Conservation (phyloP, 1,140 invertebrate species). For the Ylistrum balloti region DNA sequence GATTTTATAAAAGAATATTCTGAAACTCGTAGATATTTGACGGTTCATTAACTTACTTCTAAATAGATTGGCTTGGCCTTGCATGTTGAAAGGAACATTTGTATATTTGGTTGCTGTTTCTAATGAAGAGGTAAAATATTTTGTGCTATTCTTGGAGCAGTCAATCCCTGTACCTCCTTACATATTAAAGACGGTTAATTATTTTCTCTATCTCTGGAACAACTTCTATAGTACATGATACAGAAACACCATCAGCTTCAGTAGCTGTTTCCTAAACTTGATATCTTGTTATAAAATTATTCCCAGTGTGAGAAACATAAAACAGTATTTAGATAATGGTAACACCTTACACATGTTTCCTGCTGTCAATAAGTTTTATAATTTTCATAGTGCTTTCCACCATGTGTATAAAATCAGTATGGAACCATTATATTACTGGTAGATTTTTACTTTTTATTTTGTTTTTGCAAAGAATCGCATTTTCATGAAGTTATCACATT, state of each 20-base stretch:
- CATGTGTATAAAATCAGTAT: not conserved
- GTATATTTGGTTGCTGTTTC: too few relatives aligned
- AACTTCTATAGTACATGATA: not conserved
- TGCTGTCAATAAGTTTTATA: not conserved
- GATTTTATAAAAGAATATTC: too few relatives aligned
- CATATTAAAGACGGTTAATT: not conserved
- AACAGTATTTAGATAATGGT: not conserved
- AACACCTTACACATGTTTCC: conserved; percentile 2
- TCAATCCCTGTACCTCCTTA: not conserved
- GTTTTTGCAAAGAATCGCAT: not conserved
- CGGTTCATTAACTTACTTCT: too few relatives aligned
- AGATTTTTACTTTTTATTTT: not conserved
- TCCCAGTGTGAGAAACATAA: not conserved
- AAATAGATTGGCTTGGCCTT: too few relatives aligned
- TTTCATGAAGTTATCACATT: not conserved
- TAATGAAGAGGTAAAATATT: not conserved
- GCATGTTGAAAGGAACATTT: too few relatives aligned
- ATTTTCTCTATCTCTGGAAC: not conserved
- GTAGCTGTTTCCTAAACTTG: not conserved
- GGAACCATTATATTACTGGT: too few relatives aligned
- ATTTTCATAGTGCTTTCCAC: not conserved
- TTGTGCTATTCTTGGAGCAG: not conserved
- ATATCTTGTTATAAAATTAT: conserved; percentile 21
- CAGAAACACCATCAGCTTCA: not conserved
- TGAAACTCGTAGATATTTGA: too few relatives aligned